These are phyloP conservation scores for Drosophila acutilabella DNA, from an alignment of 2,888 invertebrate genomes.

Conservation along the genomic window DNA sequence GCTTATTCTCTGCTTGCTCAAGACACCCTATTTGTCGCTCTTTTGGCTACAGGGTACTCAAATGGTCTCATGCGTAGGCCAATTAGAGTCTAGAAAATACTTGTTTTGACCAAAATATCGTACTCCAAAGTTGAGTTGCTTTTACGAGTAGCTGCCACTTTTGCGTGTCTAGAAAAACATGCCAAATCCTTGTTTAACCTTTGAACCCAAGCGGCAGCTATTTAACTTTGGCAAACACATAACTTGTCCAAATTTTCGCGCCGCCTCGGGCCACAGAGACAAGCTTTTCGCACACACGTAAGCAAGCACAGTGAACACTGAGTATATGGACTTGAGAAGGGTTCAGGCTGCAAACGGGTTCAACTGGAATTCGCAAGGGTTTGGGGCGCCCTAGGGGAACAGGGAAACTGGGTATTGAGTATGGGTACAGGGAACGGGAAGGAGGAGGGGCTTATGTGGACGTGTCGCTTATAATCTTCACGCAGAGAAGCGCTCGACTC, in stretches of 20 bases:
- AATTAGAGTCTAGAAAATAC: conserved; percentile 37
- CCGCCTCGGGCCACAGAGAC: conserved; percentile 59
- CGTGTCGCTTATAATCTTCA: conserved; percentile 76
- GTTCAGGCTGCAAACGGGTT: conserved; percentile 62
- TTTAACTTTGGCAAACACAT: conserved; percentile 78
- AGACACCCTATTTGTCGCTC: background rate
- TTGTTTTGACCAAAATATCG: conserved; percentile 23
- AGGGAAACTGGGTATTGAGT: background rate
- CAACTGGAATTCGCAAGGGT: conserved; percentile 63
- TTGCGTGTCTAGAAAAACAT: conserved; percentile 61
- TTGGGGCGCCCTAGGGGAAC: conserved; percentile 31
- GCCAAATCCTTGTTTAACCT: conserved; percentile 83
- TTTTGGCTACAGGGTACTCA: conserved; percentile 15
- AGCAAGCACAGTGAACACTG: conserved; percentile 4
- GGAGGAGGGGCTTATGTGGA: conserved; percentile 34
- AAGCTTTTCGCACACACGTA: conserved; percentile 67
- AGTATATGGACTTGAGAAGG: conserved; percentile 36
- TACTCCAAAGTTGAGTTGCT: conserved; percentile 1
- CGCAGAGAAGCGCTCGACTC: conserved; percentile 63
- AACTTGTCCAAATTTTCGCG: conserved; percentile 83
- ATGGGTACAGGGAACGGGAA: background rate
- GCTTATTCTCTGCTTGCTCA: too few relatives aligned
- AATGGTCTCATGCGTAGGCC: conserved; percentile 11
- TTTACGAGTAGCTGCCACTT: conserved; percentile 38
- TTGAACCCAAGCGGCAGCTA: conserved; percentile 78